These are phyloP conservation scores for Dryocosmus kuriphilus DNA, from an alignment of 2,888 invertebrate genomes.

Conservation along the genomic window DNA sequence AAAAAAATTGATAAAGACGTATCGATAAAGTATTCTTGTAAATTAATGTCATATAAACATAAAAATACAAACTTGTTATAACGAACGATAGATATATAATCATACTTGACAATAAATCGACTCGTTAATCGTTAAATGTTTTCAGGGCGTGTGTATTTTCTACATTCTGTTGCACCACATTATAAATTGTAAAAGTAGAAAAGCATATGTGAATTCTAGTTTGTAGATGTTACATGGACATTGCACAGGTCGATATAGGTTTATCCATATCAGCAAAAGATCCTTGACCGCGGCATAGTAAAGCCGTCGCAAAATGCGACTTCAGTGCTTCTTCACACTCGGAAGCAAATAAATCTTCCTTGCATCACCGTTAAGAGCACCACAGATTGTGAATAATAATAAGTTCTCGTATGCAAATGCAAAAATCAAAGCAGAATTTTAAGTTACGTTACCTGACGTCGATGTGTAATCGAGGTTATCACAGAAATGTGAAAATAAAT, in stretches of 20 bases:
- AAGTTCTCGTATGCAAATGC: not conserved
- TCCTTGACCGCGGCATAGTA: conserved; percentile 21
- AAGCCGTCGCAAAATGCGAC: conserved; percentile 15
- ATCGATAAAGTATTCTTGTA: too few species aligned
- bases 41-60: too few species aligned
- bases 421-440: not conserved
- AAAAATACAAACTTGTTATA: too few species aligned
- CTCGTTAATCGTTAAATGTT: too few species aligned
- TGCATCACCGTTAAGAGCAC: not conserved
- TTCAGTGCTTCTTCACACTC: conserved; percentile 13
- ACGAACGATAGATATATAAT: too few species aligned
- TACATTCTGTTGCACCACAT: not conserved
- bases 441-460: conserved; percentile 17
- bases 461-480: not conserved
- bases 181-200: not conserved
- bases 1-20: too few species aligned
- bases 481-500: not conserved
- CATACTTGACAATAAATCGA: too few species aligned
- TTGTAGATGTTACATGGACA: not conserved
- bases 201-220: not conserved
- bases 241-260: not conserved
- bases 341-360: conserved; percentile 21
- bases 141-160: not conserved
- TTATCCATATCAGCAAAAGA: conserved; percentile 4
- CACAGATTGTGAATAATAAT: not conserved